phyloP scores from a whole-genome alignment of 2,113 vertebrate species.

The Lagopus leucura region DNA sequence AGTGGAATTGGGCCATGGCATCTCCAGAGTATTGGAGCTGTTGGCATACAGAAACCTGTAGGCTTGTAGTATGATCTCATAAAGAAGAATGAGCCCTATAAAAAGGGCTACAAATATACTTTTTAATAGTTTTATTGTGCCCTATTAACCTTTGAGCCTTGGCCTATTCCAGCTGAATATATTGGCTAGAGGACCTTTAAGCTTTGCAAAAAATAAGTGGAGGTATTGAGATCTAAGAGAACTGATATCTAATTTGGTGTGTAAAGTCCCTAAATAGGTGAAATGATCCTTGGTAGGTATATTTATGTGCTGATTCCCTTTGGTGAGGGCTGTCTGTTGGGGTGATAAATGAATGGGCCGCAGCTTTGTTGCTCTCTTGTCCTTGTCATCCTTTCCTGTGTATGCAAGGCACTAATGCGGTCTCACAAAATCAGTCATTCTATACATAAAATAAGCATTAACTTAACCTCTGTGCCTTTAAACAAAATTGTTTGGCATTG shows the following conservation, averaged over 20 bases:
- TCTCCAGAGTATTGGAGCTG: not conserved
- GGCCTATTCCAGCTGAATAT: not conserved
- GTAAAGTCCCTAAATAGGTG: not conserved
- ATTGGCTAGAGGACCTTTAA: not conserved
- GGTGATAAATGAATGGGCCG: not conserved
- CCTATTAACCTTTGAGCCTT: not conserved
- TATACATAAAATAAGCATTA: not conserved
- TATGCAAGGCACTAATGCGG: not conserved
- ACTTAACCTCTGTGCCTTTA: slow-evolving; percentile 20
- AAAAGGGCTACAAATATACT: not conserved
- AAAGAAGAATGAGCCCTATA: not conserved
- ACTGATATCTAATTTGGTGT: not conserved
- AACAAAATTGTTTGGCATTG: not conserved
- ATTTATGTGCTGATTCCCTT: not conserved
- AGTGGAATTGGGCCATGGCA: not conserved
- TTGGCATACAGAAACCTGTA: not conserved
- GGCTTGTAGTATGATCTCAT: not conserved
- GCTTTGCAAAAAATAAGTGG: not conserved
- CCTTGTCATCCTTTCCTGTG: not conserved
- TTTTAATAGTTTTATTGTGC: not conserved
- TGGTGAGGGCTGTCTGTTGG: not conserved
- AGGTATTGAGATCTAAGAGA: not conserved
- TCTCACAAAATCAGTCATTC: not conserved
- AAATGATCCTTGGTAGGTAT: not conserved
- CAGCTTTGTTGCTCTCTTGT: not conserved